A percentile compares a stretch with the other conserved stretches of the same genome.
Evolutionary conservation across 2,113 vertebrate species (phyloP).

Genomic region (Chaenocephalus aceratus): DNA sequence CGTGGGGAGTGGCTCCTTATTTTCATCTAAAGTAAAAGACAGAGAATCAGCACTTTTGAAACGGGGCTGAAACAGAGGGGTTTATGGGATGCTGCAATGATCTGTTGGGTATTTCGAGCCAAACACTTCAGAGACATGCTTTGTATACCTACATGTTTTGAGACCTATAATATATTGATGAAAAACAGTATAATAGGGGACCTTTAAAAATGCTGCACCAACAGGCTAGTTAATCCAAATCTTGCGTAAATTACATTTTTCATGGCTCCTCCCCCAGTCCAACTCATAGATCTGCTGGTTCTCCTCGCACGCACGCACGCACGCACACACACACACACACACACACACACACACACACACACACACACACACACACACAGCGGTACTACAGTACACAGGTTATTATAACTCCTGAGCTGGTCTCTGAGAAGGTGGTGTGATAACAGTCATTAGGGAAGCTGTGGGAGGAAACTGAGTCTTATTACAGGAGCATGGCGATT

Average conservation of each 20-base stretch:
- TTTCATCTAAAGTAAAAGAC: no score
- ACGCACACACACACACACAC: constrained; percentile 12
- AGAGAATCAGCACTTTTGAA: no score
- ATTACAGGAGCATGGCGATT: constrained; percentile 75
- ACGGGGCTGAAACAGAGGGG: no score
- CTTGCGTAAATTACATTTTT: not conserved
- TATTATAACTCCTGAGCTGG: constrained; percentile 77
- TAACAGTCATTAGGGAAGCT: constrained; percentile 84
- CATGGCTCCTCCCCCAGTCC: constrained; percentile 18
- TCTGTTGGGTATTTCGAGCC: no score
- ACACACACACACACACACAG: constrained; percentile 13
- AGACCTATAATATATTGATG: no score
- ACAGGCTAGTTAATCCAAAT: not conserved
- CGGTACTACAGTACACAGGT: constrained; percentile 46
- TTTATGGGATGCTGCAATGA: no score
- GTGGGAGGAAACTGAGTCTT: constrained; percentile 80
- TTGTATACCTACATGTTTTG: no score
- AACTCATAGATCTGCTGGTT: constrained; percentile 28
- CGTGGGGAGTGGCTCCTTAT: no score
- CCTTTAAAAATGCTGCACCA: no score
- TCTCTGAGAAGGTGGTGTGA: constrained; percentile 78
- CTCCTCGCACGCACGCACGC: constrained; percentile 8
- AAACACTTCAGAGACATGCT: no score
- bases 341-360: constrained; percentile 19
- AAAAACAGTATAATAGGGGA: no score